Base-by-base conservation (phyloP, 2,113 vertebrate species). In the Motacilla tschutschensis region DNA sequence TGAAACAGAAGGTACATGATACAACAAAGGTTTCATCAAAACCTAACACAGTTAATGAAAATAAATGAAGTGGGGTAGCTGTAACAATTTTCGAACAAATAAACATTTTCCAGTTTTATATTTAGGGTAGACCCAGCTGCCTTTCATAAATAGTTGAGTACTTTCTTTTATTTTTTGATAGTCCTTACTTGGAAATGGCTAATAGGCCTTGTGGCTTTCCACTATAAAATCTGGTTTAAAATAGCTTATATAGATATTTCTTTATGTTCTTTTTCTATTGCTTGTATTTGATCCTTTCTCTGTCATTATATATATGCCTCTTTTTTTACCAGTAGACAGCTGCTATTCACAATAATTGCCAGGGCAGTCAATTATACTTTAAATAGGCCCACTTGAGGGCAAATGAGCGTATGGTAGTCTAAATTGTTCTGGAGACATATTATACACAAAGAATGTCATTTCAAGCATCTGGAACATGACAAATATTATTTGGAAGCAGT, bases 301-400 rank as follows among this genome's bases (percentile, higher is more conserved):
- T 93, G 80, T 94, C 94, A 96, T 97, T 97, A 93, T 96, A 97
- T 97, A 96, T 96, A 95, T 96, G 95, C 95, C 46, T 81, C 95
- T 80, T 79, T 67, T 84, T 92, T 90, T 79, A 95, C 93, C 87
- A 94, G 89, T 94, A 97, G 96, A 97, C 97, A 98, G 97, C 97
- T 98, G 97, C 98, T 97, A 95, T 98, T 98, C 96, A 97, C 95
- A 96, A 91, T 97, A 98, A 98, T 98, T 97, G 96, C 95, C 76
- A 79, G 95, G 95, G 94, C 95, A 96, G 95, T 97, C 97, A 98
- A 98, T 98, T 98, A 98, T 97, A 96, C 94, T 97, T 97, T 98
- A 98, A 98, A 98, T 97, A 96, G 96, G 94, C 91, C 96, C 97
- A 96, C 97, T 98, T 97, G 97, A 97, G 95, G 95, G 96, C 97